A percentile compares a stretch with the other conserved stretches of the same genome.
Conservation (phyloP, 2,888 invertebrate genomes). For the Rotaria socialis region DNA sequence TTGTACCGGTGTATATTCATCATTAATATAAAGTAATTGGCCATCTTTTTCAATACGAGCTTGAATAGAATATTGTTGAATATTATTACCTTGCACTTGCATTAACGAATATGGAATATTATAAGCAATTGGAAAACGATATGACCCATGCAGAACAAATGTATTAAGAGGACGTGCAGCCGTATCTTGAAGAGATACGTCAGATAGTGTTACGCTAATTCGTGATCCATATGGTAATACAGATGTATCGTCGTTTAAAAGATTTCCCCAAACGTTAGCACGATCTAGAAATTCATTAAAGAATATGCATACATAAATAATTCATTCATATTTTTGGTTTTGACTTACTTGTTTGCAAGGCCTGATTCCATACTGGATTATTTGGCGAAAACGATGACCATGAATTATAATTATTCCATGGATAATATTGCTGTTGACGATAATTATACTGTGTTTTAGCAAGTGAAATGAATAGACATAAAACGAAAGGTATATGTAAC, state of each 20-base stretch:
- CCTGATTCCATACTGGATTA: background rate
- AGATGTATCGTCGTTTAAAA: background rate
- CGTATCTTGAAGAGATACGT: background rate
- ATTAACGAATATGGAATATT: background rate
- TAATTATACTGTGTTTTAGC: background rate
- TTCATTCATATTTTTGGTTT: too few species aligned
- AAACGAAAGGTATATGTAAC: background rate
- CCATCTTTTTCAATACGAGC: conserved; percentile 27
- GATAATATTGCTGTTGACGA: background rate
- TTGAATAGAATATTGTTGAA: background rate
- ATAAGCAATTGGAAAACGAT: conserved; percentile 23
- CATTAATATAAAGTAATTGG: conserved; percentile 12
- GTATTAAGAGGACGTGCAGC: background rate
- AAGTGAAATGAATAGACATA: background rate
- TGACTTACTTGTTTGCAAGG: background rate
- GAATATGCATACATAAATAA: too few species aligned
- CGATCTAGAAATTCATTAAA: background rate
- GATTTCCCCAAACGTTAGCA: background rate
- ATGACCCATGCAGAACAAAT: background rate
- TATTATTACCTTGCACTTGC: background rate
- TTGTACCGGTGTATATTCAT: background rate
- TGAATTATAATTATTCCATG: background rate
- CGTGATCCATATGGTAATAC: background rate
- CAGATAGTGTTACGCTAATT: background rate
- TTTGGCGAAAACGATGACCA: background rate